These are phyloP conservation scores for Sphenopsis melanotis DNA, from an alignment of 2,797 vertebrate genomes.

Conservation along the genomic window DNA sequence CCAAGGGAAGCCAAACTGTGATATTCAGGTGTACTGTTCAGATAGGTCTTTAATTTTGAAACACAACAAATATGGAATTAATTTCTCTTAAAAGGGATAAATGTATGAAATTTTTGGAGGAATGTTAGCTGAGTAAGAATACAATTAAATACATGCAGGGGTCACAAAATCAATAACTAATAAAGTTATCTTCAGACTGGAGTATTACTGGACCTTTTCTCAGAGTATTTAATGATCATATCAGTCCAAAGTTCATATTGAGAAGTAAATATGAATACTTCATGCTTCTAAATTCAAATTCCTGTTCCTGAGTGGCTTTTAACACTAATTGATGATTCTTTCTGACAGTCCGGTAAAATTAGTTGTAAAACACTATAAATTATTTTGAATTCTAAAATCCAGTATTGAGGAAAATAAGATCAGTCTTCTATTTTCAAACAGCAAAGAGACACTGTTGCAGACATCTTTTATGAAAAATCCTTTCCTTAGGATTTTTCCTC, in stretches of 20 bases:
- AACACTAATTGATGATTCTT: conserved; percentile 24
- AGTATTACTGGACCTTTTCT: background rate
- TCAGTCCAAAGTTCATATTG: background rate
- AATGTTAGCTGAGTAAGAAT: background rate
- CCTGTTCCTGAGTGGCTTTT: background rate
- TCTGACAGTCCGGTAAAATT: conserved; percentile 26
- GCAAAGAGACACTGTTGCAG: background rate
- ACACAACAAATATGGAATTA: background rate
- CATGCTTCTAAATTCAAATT: conserved; percentile 39
- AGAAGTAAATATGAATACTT: background rate
- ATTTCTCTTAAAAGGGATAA: background rate
- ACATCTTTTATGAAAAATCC: no score
- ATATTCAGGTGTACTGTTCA: background rate
- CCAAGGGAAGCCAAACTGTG: background rate
- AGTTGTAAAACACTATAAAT: background rate
- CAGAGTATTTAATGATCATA: background rate
- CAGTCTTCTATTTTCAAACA: background rate
- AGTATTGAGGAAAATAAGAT: background rate
- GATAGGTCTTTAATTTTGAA: background rate
- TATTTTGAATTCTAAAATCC: background rate
- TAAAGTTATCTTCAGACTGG: background rate
- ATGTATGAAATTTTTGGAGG: background rate
- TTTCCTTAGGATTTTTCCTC: no score
- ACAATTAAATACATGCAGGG: background rate
- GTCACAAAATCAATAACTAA: background rate